phyloP scores from a whole-genome alignment of 1,140 invertebrate genomes.

The Lycorma delicatula region DNA sequence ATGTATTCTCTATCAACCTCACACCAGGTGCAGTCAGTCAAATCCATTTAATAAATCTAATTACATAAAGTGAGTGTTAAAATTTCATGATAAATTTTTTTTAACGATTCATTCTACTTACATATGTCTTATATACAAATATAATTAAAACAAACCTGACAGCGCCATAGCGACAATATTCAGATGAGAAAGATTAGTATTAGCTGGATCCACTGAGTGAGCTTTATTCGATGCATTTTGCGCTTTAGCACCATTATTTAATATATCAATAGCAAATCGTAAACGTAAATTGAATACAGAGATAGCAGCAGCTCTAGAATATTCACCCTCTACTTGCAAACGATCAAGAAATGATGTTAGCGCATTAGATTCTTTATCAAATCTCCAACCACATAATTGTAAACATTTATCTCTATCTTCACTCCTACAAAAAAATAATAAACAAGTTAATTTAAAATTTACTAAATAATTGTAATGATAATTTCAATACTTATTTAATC shows the following conservation, averaged over 20 bases:
- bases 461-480: conserved; percentile 10
- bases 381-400: conserved; percentile 79
- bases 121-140: too few species aligned
- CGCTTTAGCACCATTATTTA: conserved; percentile 62
- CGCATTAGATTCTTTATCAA: conserved; percentile 50
- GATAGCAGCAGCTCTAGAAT: conserved; percentile 77
- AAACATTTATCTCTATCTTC: conserved; percentile 68
- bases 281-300: conserved; percentile 84
- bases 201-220: conserved; percentile 16
- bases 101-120: too few species aligned
- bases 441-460: not conserved
- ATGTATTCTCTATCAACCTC: too few species aligned
- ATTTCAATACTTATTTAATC: not conserved
- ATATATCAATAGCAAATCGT: conserved; percentile 71
- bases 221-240: too few species aligned
- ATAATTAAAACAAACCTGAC: conserved; percentile 40
- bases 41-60: too few species aligned
- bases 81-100: too few species aligned
- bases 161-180: conserved; percentile 83
- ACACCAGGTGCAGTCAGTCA: too few species aligned
- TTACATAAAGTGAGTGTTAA: too few species aligned
- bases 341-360: conserved; percentile 29
- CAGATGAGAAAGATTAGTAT: conserved; percentile 32
- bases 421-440: conserved; percentile 44
- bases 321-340: conserved; percentile 16